Evolutionary conservation across 2,113 vertebrate species (phyloP), one percentile per base, ranked within the genome.

Genomic region (Craseonycteris thonglongyai): DNA sequence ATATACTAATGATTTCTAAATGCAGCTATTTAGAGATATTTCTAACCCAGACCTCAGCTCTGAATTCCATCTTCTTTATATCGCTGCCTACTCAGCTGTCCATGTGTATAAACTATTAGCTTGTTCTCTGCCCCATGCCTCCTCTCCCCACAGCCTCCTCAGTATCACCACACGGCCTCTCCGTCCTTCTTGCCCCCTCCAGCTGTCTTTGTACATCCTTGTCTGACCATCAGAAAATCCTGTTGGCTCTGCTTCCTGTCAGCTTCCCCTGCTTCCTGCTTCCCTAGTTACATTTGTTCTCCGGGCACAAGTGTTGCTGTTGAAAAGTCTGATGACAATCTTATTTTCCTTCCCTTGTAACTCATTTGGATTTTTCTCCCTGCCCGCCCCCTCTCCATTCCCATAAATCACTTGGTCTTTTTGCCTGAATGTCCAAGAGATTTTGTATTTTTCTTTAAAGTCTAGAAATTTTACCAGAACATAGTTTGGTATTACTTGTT

Each of bases 371-470:
- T 18, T 80, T 72, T 59, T 28, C 66, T 5, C 1, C 26, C 8
- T 28, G 11, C 9, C 10, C 14, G 14, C 16, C 2, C 49, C 49
- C 49, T 14, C 58, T 59, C 26, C 56, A 59, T 9, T 66, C 13
- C 40, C 19, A 4, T 26, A 58, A 65, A 22, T 56, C 42, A 14
- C 5, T 75, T 80, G 30, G 1, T 7, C 22, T 83, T 72, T 59
- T 38, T 72, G 11, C 35, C 28, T 66, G 54, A n/a, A 63, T 51
- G 54, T 71, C 28, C 7, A 81, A 54, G 61, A 21, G 19, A 72
- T 65, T 96, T 75, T 71, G 21, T 63, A 15, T 81, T 65, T 91
- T 79, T 72, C 61, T 78, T 90, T 81, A 56, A 93, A 71, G 35
- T 65, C 58, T 84, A 85, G 45, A 91, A 63, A 16, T 66, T 74